A percentile compares a stretch with the other conserved stretches of the same genome.
phyloP scores from a whole-genome alignment of 2,888 invertebrate species.

The Argyra leucocephala region DNA sequence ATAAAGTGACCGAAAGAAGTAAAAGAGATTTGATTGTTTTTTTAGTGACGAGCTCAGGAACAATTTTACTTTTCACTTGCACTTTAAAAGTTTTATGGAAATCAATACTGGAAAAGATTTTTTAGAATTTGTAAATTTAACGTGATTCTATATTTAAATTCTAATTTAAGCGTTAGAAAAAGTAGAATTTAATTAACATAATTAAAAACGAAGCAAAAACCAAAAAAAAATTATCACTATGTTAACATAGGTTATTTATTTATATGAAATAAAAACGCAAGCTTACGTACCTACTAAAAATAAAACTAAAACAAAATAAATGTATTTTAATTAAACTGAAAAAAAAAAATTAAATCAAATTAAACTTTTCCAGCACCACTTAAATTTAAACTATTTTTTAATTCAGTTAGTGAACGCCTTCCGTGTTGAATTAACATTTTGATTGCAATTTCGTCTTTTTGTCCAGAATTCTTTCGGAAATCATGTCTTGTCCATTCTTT shows the following conservation, averaged over 20 bases:
- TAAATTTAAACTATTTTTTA: slow-evolving; percentile 54
- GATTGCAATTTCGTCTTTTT: slow-evolving; percentile 62
- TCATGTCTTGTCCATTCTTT: slow-evolving; percentile 64
- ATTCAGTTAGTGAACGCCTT: slow-evolving; percentile 57
- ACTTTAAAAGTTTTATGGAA: slow-evolving; percentile 49
- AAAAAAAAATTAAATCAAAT: not conserved
- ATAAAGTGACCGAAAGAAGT: slow-evolving; percentile 47
- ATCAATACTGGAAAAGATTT: slow-evolving; percentile 34
- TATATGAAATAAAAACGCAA: not conserved
- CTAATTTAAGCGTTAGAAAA: no score
- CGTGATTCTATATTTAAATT: no score
- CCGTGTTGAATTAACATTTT: slow-evolving; percentile 64
- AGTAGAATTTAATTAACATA: no score
- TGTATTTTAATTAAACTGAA: not conserved
- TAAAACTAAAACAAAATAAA: not conserved
- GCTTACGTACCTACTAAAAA: not conserved
- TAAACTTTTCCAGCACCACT: slow-evolving; percentile 37
- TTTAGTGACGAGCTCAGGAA: slow-evolving; percentile 62
- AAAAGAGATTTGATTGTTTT: slow-evolving; percentile 56
- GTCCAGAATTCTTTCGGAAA: slow-evolving; percentile 60
- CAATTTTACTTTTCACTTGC: slow-evolving; percentile 57
- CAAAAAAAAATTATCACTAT: not conserved
- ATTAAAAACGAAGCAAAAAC: not conserved
- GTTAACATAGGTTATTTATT: not conserved
- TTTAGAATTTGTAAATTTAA: slow-evolving; percentile 21